Conservation (phyloP, 1,140 invertebrate species). For the Drosophila santomea region DNA sequence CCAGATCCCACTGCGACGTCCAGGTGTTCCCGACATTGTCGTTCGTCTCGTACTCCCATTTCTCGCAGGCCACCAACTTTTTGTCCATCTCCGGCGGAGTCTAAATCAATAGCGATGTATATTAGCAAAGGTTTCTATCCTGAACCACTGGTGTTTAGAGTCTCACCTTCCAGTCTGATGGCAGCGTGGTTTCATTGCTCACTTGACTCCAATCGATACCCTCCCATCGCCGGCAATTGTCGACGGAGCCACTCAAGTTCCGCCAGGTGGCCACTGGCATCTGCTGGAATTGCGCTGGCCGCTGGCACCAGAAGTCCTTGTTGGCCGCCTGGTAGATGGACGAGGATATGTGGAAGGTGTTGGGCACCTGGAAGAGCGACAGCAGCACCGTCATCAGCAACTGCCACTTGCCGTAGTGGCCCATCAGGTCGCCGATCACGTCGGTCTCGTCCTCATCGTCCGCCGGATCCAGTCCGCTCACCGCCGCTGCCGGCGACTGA, state of each 20-base stretch:
- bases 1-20: slow-evolving; percentile 88
- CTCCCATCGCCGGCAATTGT: slow-evolving; percentile 85
- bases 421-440: slow-evolving; percentile 88
- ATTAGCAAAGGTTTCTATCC: background rate
- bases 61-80: slow-evolving; percentile 85
- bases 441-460: slow-evolving; percentile 86
- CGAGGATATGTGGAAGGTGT: slow-evolving; percentile 91
- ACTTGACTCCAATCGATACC: slow-evolving; percentile 72
- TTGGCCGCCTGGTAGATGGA: slow-evolving; percentile 88
- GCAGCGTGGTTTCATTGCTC: slow-evolving; percentile 43
- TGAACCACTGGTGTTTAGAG: no score
- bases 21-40: slow-evolving; percentile 87
- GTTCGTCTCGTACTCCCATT: slow-evolving; percentile 89
- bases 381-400: slow-evolving; percentile 89
- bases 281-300: slow-evolving; percentile 86
- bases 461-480: slow-evolving; percentile 23
- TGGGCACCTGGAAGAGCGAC: slow-evolving; percentile 90
- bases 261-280: slow-evolving; percentile 86
- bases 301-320: slow-evolving; percentile 88
- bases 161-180: slow-evolving; percentile 51
- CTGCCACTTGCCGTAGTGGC: slow-evolving; percentile 91
- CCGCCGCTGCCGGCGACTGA: slow-evolving; percentile 48
- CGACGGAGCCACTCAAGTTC: slow-evolving; percentile 87
- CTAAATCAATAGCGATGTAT: slow-evolving; percentile 11
- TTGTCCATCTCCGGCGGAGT: slow-evolving; percentile 23